Evolutionary conservation across 2,888 invertebrate species (phyloP).

Genomic region (Rugalucina vietnamica): DNA sequence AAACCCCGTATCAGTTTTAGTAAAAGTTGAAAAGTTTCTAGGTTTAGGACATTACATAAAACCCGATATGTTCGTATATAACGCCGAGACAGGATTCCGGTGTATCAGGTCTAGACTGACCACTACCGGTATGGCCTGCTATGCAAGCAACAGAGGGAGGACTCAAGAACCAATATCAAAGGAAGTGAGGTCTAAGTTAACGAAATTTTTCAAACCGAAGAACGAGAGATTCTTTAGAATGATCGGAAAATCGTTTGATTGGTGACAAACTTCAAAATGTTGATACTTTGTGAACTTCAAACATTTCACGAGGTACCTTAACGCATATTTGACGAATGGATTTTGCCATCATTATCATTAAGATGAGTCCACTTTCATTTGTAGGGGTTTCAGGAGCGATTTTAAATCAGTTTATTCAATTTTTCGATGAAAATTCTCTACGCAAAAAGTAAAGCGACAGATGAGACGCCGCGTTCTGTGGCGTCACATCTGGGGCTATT

Average conservation of each 20-base stretch:
- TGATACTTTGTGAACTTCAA: too few species aligned
- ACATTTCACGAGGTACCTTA: too few species aligned
- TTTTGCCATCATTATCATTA: too few species aligned
- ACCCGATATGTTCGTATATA: slow-evolving; percentile 95
- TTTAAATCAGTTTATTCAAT: too few species aligned
- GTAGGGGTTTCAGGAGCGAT: too few species aligned
- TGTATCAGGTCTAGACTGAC: slow-evolving; percentile 87
- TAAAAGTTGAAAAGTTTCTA: slow-evolving; percentile 75
- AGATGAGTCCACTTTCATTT: too few species aligned
- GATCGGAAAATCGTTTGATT: slow-evolving; percentile 95
- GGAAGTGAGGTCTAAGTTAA: slow-evolving; percentile 51
- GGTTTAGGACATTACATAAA: slow-evolving; percentile 68
- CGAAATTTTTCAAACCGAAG: slow-evolving; percentile 76
- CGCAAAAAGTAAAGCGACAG: too few species aligned
- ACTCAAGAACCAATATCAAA: slow-evolving; percentile 79
- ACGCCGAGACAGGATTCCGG: slow-evolving; percentile 97
- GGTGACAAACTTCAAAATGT: too few species aligned
- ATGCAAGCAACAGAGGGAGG: slow-evolving; percentile 94
- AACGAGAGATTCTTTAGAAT: slow-evolving; percentile 87
- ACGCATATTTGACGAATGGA: too few species aligned
- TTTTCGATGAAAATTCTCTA: too few species aligned
- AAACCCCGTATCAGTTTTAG: slow-evolving; percentile 72
- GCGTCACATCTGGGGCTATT: too few species aligned
- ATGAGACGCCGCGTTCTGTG: too few species aligned
- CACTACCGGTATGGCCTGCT: slow-evolving; percentile 88